Percentiles rank a stretch among this genome's conserved stretches.
phyloP scores from a whole-genome alignment of 2,888 invertebrate species.

The Deilephila porcellus region DNA sequence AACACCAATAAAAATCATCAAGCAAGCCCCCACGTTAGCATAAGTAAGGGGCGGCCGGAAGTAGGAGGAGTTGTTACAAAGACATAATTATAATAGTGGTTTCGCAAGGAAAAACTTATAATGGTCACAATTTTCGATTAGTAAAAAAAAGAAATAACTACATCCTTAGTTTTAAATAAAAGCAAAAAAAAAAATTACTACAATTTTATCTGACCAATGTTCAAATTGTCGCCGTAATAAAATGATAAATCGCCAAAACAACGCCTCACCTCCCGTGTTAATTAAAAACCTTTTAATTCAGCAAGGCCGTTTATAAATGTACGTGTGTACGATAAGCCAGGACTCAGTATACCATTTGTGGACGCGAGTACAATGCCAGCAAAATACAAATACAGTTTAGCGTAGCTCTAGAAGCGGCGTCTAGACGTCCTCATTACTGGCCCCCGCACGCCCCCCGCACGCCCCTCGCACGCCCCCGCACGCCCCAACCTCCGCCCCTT shows the following conservation, averaged over 20 bases:
- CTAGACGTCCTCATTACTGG: constrained; percentile 76
- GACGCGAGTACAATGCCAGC: constrained; percentile 48
- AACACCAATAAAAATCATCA: too few species aligned
- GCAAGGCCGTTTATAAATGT: constrained; percentile 20
- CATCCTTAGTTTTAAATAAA: background rate
- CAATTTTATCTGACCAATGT: background rate
- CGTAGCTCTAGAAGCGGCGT: constrained; percentile 58
- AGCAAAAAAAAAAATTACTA: background rate
- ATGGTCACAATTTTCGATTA: too few species aligned
- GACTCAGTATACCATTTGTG: constrained; percentile 17
- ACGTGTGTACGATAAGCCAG: constrained; percentile 22
- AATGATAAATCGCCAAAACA: background rate
- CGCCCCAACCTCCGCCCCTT: constrained; percentile 37
- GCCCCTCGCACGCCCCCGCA: constrained; percentile 47
- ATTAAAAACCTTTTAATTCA: constrained; percentile 15
- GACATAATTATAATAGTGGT: too few species aligned
- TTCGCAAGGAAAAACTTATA: too few species aligned
- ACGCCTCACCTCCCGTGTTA: background rate
- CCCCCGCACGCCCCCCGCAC: constrained; percentile 45
- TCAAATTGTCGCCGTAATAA: background rate
- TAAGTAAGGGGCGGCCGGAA: too few species aligned
- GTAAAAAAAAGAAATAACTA: too few species aligned
- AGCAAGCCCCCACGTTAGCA: too few species aligned
- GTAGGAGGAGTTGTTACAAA: too few species aligned
- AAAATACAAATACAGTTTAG: constrained; percentile 70